Conservation (phyloP, 92 coral and sea anemone species). For the Siderastrea siderea region DNA sequence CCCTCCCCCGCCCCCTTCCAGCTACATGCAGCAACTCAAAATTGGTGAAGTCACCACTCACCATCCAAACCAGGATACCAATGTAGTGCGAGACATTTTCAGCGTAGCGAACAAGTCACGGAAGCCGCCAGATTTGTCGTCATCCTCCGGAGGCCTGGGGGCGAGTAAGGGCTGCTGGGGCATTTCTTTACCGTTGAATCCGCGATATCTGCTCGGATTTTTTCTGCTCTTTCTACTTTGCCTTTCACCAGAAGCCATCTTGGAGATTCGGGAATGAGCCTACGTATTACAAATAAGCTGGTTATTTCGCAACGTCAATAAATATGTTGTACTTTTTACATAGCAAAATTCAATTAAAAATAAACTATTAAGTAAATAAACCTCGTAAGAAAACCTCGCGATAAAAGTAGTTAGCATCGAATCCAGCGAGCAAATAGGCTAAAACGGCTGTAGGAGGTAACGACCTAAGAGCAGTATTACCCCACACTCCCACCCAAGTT, state of each 20-base stretch:
- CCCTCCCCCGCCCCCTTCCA: too few species aligned
- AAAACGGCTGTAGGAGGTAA: too few species aligned
- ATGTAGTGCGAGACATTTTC: conserved; percentile 65
- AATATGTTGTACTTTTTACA: too few species aligned
- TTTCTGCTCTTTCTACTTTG: conserved; percentile 50
- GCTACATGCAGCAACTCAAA: too few species aligned
- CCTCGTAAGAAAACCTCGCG: too few species aligned
- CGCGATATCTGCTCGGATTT: conserved; percentile 47
- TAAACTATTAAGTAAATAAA: too few species aligned
- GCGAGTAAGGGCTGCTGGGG: conserved; percentile 52
- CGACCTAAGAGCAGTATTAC: too few species aligned
- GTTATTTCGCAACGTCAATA: too few species aligned
- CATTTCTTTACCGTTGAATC: conserved; percentile 50
- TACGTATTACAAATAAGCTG: not conserved
- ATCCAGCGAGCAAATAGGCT: too few species aligned
- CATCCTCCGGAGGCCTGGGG: not conserved
- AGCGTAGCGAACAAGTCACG: conserved; percentile 73
- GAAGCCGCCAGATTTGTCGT: conserved; percentile 25
- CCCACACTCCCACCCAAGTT: too few species aligned
- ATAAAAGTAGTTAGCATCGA: too few species aligned
- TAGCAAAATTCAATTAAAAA: too few species aligned
- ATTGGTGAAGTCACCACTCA: conserved; percentile 4
- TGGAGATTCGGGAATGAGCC: conserved; percentile 80
- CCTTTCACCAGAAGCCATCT: conserved; percentile 70
- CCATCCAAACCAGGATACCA: conserved; percentile 81